phyloP scores from a whole-genome alignment of 2,888 invertebrate species.

The Apocheima hispidaria region DNA sequence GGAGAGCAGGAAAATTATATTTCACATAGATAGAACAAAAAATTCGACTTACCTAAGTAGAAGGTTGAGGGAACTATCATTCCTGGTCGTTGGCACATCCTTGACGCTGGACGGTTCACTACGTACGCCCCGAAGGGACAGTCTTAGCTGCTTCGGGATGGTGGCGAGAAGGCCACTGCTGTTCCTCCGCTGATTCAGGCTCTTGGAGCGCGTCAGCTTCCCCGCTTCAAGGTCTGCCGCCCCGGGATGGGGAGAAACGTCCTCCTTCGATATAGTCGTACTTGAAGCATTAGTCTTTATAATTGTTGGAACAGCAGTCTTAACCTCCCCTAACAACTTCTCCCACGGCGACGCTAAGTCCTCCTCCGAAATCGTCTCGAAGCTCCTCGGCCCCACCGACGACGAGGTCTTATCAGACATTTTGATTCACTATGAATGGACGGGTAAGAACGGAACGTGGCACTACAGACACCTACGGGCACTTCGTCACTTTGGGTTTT shows the following conservation, averaged over 20 bases:
- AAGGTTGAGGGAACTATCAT: slow-evolving; percentile 82
- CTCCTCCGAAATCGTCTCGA: slow-evolving; percentile 84
- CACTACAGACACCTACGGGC: slow-evolving; percentile 82
- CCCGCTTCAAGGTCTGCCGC: slow-evolving; percentile 71
- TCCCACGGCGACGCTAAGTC: slow-evolving; percentile 81
- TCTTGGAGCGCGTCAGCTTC: slow-evolving; percentile 79
- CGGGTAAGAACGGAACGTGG: slow-evolving; percentile 72
- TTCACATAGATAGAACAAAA: neutral
- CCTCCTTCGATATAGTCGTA: slow-evolving; percentile 72
- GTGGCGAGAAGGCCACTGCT: slow-evolving; percentile 84
- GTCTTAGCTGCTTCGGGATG: slow-evolving; percentile 82
- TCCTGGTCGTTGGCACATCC: slow-evolving; percentile 79
- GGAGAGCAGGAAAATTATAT: neutral
- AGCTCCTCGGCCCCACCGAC: slow-evolving; percentile 81
- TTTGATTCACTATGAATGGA: slow-evolving; percentile 55
- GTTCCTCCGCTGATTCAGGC: slow-evolving; percentile 79
- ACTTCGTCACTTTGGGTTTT: slow-evolving; percentile 86
- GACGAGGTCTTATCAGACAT: slow-evolving; percentile 84
- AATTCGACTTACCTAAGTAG: slow-evolving; percentile 76
- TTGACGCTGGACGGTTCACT: slow-evolving; percentile 83
- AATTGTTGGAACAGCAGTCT: slow-evolving; percentile 78
- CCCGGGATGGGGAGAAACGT: slow-evolving; percentile 66
- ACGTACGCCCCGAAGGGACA: slow-evolving; percentile 81
- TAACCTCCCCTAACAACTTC: slow-evolving; percentile 78
- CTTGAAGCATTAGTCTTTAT: slow-evolving; percentile 79